These are phyloP conservation scores for Malacoraja senta DNA, from an alignment of 2,797 vertebrate species.

Conservation along the genomic window DNA sequence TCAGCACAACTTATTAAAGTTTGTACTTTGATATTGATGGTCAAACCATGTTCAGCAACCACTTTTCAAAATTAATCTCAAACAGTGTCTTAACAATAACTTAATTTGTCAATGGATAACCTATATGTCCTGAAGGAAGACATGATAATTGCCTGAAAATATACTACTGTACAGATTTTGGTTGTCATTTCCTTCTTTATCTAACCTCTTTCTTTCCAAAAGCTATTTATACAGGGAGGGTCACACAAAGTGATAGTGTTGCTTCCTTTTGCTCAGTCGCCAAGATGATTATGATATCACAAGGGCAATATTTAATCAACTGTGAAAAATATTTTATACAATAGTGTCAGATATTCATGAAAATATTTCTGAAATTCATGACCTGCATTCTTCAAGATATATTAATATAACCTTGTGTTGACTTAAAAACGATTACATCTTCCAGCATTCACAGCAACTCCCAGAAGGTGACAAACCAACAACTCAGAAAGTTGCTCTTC, in stretches of 20 bases:
- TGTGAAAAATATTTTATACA: neutral
- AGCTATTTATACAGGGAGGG: constrained; percentile 27
- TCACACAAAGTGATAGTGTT: constrained; percentile 29
- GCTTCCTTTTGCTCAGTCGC: neutral
- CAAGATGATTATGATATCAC: neutral
- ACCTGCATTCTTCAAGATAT: neutral
- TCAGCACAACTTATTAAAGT: neutral
- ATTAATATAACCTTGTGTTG: neutral
- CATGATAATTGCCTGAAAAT: neutral
- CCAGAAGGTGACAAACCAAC: neutral
- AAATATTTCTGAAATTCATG: constrained; percentile 33
- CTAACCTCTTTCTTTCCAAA: neutral
- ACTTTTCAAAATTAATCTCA: neutral
- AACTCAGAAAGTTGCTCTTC: neutral
- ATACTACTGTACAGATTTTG: neutral
- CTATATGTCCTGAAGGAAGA: neutral
- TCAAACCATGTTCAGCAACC: neutral
- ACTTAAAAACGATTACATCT: neutral
- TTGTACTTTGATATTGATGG: neutral
- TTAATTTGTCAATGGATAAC: constrained; percentile 17
- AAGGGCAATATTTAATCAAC: neutral
- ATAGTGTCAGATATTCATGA: neutral
- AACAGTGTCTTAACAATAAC: neutral
- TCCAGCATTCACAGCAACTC: neutral
- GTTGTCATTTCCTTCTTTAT: constrained; percentile 21